A percentile compares a stretch with the other conserved stretches of the same genome.
Conservation (phyloP, 2,797 vertebrate genomes). For the Hapalemur alaotrensis region DNA sequence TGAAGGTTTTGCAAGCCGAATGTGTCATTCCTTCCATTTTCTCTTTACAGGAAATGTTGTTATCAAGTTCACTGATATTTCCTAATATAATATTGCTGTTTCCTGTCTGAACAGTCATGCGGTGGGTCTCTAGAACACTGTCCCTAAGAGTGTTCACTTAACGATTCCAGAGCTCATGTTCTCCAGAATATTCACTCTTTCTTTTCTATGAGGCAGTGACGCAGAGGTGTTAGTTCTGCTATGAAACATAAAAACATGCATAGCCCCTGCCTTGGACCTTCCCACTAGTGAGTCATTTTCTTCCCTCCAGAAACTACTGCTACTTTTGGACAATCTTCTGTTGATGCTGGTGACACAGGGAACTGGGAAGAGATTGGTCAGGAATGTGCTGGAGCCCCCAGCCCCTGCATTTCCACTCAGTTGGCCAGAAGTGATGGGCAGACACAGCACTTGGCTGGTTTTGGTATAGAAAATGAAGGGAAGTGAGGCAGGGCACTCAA, state of each 20-base stretch:
- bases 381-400: neutral
- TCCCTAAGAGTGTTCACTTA: neutral
- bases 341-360: neutral
- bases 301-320: neutral
- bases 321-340: neutral
- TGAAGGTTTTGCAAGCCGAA: neutral
- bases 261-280: neutral
- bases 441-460: neutral
- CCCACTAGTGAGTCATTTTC: neutral
- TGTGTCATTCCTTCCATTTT: neutral
- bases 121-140: neutral
- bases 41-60: neutral
- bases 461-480: neutral
- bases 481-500: neutral
- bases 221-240: neutral
- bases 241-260: neutral
- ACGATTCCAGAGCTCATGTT: neutral
- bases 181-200: neutral
- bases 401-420: neutral
- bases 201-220: neutral
- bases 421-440: neutral
- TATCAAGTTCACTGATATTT: neutral
- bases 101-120: constrained; percentile 18
- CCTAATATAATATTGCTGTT: neutral
- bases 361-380: neutral